Conservation (phyloP, 1,140 invertebrate genomes). For the Anastrepha ludens region DNA sequence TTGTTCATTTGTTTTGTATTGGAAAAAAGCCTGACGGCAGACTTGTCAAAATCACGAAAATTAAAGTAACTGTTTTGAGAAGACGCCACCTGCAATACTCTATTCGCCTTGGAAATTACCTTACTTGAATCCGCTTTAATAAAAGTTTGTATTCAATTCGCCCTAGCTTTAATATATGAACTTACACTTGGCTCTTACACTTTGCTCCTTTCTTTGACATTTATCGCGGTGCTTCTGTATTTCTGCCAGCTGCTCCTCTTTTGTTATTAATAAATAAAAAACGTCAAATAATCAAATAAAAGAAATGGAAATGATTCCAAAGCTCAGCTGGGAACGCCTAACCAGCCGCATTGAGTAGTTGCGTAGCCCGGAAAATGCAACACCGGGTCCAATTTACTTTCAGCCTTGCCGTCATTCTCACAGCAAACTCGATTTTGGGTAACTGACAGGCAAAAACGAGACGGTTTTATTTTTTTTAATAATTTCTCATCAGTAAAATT, state of each 20-base stretch:
- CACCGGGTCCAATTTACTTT: slow-evolving; percentile 16
- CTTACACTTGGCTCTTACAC: no score
- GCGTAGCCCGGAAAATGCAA: slow-evolving; percentile 37
- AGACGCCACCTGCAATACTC: no score
- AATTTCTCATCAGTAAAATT: slow-evolving; percentile 39
- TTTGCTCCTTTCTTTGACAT: background rate
- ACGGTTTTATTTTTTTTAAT: slow-evolving; percentile 41
- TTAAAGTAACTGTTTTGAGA: no score
- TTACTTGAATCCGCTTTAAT: no score
- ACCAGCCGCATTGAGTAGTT: background rate
- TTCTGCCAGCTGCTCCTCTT: slow-evolving; percentile 3
- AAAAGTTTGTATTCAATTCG: no score
- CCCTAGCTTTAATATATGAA: no score
- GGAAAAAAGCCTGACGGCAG: no score
- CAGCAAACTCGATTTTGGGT: slow-evolving; percentile 40
- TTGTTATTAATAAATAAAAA: background rate
- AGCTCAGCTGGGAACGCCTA: background rate
- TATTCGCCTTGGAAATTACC: no score
- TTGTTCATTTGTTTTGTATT: no score
- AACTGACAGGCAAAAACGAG: background rate
- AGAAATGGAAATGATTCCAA: background rate
- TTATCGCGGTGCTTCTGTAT: background rate
- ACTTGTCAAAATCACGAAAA: no score
- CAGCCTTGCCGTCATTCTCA: slow-evolving; percentile 45
- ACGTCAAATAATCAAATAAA: background rate